Conservation (phyloP, 1,140 invertebrate genomes). For the Gryllus bimaculatus region DNA sequence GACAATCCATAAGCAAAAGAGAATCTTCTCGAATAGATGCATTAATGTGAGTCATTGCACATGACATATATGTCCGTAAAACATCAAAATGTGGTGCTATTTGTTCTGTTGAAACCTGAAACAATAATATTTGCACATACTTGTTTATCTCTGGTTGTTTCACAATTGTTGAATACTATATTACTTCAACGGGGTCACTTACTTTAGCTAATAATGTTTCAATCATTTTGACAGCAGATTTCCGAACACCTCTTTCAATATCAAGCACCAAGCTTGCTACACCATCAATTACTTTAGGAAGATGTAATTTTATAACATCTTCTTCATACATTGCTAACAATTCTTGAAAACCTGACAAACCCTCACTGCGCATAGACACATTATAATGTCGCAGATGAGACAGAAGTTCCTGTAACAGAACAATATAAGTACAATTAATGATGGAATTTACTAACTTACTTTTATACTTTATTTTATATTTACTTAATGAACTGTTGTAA, state of each 20-base stretch:
- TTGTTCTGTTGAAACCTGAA: too few species aligned
- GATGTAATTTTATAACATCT: not conserved
- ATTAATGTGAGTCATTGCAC: constrained; percentile 80
- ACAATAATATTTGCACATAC: too few species aligned
- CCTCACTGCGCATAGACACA: not conserved
- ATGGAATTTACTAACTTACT: too few species aligned
- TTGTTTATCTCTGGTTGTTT: too few species aligned
- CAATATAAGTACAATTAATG: too few species aligned
- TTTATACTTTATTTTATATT: too few species aligned
- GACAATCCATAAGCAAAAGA: constrained; percentile 30
- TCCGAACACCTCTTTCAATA: not conserved
- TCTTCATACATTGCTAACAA: not conserved
- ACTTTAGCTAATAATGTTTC: not conserved
- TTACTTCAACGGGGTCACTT: not conserved
- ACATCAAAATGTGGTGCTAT: not conserved
- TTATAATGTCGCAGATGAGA: not conserved
- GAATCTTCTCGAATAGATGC: constrained; percentile 69
- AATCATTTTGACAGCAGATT: not conserved
- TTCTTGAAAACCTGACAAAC: not conserved
- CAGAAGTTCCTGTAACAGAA: not conserved
- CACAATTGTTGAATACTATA: too few species aligned
- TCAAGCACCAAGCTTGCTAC: not conserved
- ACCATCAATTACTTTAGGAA: not conserved
- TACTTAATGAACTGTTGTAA: constrained; percentile 36
- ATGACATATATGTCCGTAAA: constrained; percentile 55